phyloP scores from a whole-genome alignment of 2,797 vertebrate species.

The Chrysocyon brachyurus region DNA sequence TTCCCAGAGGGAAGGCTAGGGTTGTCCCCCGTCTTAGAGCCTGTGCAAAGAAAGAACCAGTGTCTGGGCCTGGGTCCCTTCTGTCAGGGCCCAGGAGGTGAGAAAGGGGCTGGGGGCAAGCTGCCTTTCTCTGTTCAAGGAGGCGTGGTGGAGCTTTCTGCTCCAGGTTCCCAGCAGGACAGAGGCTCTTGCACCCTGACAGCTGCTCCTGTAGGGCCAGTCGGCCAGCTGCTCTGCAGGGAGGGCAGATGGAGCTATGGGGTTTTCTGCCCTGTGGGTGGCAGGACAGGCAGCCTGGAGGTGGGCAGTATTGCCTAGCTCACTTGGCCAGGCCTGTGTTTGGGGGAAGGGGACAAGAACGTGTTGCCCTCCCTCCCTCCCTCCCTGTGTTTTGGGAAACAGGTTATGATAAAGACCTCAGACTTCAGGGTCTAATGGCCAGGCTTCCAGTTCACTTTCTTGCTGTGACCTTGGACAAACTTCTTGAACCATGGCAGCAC shows the following conservation, averaged over 20 bases:
- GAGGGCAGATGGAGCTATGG: constrained; percentile 71
- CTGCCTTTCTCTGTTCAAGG: constrained; percentile 9
- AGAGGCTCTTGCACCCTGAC: constrained; percentile 54
- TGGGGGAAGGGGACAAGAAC: background rate
- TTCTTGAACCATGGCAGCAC: background rate
- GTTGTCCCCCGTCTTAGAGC: background rate
- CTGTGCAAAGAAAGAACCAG: constrained; percentile 6
- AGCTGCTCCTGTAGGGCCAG: constrained; percentile 63
- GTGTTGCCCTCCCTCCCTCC: background rate
- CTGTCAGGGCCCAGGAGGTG: background rate
- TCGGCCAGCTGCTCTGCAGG: constrained; percentile 65
- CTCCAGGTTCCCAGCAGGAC: background rate
- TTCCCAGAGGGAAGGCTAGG: background rate
- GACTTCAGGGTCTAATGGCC: background rate
- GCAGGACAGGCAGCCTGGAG: background rate
- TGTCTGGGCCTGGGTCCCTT: background rate
- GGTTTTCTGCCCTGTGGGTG: background rate
- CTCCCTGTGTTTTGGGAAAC: background rate
- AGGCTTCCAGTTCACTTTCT: background rate
- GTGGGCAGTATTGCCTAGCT: background rate
- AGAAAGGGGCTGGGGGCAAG: background rate
- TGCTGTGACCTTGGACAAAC: constrained; percentile 69
- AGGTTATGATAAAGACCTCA: background rate
- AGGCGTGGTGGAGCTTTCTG: constrained; percentile 36
- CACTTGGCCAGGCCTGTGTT: background rate